Percentiles rank a stretch among this genome's conserved stretches.
Conservation (phyloP, 2,797 vertebrate species). For the Sciurus vulgaris region DNA sequence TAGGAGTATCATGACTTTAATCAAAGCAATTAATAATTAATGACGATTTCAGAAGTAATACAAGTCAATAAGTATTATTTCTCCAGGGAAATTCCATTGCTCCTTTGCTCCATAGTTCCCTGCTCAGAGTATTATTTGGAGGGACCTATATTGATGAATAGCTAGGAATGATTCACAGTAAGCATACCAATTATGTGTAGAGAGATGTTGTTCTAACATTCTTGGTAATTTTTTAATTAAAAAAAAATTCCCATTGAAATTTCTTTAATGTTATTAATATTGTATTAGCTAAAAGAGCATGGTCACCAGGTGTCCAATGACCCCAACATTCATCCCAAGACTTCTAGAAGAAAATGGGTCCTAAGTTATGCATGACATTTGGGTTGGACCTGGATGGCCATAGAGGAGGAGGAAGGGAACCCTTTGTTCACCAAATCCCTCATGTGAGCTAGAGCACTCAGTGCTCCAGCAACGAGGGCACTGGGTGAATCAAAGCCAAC, state of each 20-base stretch:
- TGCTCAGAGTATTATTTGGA: neutral
- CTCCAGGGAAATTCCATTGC: neutral
- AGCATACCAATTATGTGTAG: neutral
- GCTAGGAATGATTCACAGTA: neutral
- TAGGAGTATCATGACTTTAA: slow-evolving; percentile 63
- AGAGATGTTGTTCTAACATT: slow-evolving; percentile 46
- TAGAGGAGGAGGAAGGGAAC: neutral
- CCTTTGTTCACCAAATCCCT: too few relatives aligned
- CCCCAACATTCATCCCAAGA: neutral
- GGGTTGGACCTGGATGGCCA: neutral
- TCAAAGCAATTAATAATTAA: slow-evolving; percentile 68
- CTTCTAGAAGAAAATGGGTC: neutral
- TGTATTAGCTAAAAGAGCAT: neutral
- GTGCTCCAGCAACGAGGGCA: neutral
- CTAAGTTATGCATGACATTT: neutral
- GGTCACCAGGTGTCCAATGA: neutral
- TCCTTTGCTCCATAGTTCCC: neutral
- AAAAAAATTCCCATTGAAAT: neutral
- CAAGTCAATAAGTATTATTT: slow-evolving; percentile 41
- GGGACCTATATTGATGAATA: neutral
- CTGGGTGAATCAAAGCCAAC: neutral
- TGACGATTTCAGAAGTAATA: slow-evolving; percentile 6
- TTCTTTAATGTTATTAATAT: neutral
- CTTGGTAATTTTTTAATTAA: neutral
- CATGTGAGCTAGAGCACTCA: neutral